Evolutionary conservation across 2,888 invertebrate species (phyloP).

Genomic region (Helobdella robusta): DNA sequence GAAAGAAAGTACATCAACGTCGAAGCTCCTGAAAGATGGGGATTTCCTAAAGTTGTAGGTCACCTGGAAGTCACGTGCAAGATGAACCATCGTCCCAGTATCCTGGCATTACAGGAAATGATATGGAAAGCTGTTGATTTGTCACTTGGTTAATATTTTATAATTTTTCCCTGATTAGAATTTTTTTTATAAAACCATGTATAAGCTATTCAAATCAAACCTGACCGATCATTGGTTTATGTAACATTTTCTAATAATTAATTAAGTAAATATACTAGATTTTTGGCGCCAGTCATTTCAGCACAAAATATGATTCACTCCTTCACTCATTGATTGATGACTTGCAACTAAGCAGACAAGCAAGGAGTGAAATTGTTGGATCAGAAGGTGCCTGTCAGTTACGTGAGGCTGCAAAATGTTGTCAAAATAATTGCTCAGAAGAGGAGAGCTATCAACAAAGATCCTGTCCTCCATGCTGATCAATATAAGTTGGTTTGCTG

Average conservation of each 20-base stretch:
- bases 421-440: slow-evolving; percentile 71
- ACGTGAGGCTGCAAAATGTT: slow-evolving; percentile 85
- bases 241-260: slow-evolving; percentile 4
- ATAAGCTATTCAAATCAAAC: background rate
- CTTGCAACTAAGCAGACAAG: slow-evolving; percentile 56
- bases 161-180: background rate
- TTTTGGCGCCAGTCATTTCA: too few species aligned
- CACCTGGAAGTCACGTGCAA: slow-evolving; percentile 73
- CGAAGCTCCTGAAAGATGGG: slow-evolving; percentile 88
- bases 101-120: slow-evolving; percentile 75
- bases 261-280: background rate
- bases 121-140: slow-evolving; percentile 73
- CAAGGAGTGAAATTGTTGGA: slow-evolving; percentile 74
- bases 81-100: slow-evolving; percentile 59
- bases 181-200: background rate
- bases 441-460: slow-evolving; percentile 50
- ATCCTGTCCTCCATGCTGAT: slow-evolving; percentile 49
- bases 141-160: background rate
- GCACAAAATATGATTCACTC: background rate
- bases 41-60: slow-evolving; percentile 81
- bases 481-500: slow-evolving; percentile 45
- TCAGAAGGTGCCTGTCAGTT: slow-evolving; percentile 89
- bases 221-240: too few species aligned
- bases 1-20: slow-evolving; percentile 66
- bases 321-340: background rate